These are phyloP conservation scores for Sardinella longiceps DNA, from an alignment of 2,797 vertebrate genomes.

Conservation along the genomic window DNA sequence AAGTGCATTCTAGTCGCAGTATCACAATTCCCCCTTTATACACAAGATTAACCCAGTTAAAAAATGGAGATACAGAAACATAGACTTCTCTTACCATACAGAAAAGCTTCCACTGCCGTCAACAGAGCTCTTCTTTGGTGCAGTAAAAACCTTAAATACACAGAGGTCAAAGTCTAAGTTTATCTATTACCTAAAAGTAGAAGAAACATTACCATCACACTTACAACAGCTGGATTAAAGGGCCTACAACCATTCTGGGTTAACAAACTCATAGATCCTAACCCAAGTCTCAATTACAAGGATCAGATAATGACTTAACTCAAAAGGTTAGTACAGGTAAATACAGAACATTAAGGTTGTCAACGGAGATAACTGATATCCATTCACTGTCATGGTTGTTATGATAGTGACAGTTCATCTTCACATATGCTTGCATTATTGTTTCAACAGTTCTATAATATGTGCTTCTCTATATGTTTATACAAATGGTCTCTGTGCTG, in stretches of 20 bases:
- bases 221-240: background rate
- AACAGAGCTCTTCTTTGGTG: background rate
- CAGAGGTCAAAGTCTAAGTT: conserved; percentile 50
- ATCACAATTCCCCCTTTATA: background rate
- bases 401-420: background rate
- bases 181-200: conserved; percentile 41
- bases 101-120: background rate
- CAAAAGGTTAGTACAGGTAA: background rate
- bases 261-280: background rate
- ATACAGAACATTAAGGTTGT: background rate
- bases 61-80: background rate
- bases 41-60: background rate
- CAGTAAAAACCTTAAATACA: conserved; percentile 19
- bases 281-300: background rate
- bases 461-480: background rate
- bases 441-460: background rate
- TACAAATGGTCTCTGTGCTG: background rate
- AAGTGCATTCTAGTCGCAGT: background rate
- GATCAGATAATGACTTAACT: background rate
- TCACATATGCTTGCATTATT: background rate
- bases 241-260: background rate
- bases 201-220: conserved; percentile 4
- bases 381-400: background rate
- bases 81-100: background rate
- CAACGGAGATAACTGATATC: background rate